Conservation (phyloP, 1,140 invertebrate genomes). For the Bathynomus jamesi region DNA sequence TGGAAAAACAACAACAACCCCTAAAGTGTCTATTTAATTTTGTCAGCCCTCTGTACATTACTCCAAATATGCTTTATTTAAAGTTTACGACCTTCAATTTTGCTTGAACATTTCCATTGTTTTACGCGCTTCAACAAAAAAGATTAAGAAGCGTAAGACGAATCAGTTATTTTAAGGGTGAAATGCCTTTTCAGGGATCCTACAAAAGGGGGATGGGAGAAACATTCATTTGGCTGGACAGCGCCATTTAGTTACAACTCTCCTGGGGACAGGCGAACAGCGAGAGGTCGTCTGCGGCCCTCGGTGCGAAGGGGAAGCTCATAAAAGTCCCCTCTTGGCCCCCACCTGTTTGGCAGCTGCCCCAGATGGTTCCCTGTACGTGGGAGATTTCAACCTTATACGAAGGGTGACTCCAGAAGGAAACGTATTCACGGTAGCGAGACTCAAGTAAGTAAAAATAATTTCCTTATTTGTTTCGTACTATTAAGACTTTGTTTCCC, state of each 20-base stretch:
- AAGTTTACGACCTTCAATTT: too few relatives aligned
- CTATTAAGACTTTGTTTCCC: too few relatives aligned
- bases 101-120: too few relatives aligned
- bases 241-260: slow-evolving; percentile 77
- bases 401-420: slow-evolving; percentile 81
- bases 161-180: too few relatives aligned
- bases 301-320: slow-evolving; percentile 72
- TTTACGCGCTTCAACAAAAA: too few relatives aligned
- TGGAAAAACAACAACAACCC: too few relatives aligned
- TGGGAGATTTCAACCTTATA: slow-evolving; percentile 93
- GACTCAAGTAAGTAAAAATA: slow-evolving; percentile 65
- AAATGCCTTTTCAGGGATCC: slow-evolving; percentile 59
- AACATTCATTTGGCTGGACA: slow-evolving; percentile 92
- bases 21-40: too few relatives aligned
- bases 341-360: slow-evolving; percentile 84
- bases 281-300: slow-evolving; percentile 64
- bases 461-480: not conserved
- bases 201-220: slow-evolving; percentile 94
- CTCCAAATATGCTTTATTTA: too few relatives aligned
- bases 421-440: slow-evolving; percentile 74
- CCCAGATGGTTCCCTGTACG: slow-evolving; percentile 83
- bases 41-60: too few relatives aligned
- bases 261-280: slow-evolving; percentile 85
- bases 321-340: slow-evolving; percentile 66
- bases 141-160: too few relatives aligned